Conservation (phyloP, 1,140 invertebrate genomes). For the Ips nitidus region DNA sequence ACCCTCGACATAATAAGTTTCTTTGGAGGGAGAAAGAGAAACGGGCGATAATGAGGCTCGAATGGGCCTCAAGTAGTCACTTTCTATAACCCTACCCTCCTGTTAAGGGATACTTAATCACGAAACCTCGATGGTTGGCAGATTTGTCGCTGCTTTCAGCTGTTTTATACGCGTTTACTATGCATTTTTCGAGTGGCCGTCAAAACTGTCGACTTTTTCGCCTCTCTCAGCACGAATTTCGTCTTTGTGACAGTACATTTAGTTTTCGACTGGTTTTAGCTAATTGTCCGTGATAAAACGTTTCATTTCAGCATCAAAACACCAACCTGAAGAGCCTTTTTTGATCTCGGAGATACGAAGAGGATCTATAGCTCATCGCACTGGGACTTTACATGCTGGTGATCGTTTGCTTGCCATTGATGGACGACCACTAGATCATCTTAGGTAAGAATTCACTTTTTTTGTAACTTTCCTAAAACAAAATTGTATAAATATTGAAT, state of each 20-base stretch:
- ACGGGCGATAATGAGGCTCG: constrained; percentile 1
- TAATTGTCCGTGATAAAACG: not conserved
- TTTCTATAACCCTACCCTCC: constrained; percentile 7
- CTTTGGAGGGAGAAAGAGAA: not conserved
- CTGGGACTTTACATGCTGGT: constrained; percentile 81
- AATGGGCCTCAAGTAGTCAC: not conserved
- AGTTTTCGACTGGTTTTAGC: not conserved
- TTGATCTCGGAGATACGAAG: constrained; percentile 83
- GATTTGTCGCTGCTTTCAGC: constrained; percentile 10
- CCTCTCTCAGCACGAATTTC: not conserved
- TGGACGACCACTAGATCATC: constrained; percentile 75
- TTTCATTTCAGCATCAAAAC: constrained; percentile 45
- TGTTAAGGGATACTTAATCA: constrained; percentile 19
- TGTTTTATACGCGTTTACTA: constrained; percentile 13
- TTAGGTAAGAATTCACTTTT: constrained; percentile 37
- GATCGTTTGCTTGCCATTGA: constrained; percentile 88
- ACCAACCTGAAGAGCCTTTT: constrained; percentile 62
- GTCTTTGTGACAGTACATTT: not conserved
- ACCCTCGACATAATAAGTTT: constrained; percentile 1
- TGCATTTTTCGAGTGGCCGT: constrained; percentile 7
- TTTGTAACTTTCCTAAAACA: not conserved
- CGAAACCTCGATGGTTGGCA: constrained; percentile 15
- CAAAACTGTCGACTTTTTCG: constrained; percentile 6
- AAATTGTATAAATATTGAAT: no score
- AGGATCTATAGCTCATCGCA: constrained; percentile 88